Base-by-base conservation (phyloP, 2,797 vertebrate species). In the Coracias cyanogaster region DNA sequence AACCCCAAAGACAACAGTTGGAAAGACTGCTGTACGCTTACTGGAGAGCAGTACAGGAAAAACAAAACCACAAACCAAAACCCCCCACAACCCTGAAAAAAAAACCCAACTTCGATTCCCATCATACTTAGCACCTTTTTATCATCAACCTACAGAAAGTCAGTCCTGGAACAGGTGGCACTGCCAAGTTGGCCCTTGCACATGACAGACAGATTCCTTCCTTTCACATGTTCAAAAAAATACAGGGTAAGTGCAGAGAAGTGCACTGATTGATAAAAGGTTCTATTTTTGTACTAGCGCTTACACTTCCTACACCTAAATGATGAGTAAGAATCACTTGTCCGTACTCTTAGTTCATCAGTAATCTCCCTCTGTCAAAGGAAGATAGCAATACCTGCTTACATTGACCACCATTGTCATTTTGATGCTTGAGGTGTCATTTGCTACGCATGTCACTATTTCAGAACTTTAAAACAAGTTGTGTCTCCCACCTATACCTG, bases 211-310 rank as follows among this genome's bases (percentile, higher is more conserved):
- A 54, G 6, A 33, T 48, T 74, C 25, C 37, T 61, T 74, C 58
- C 28, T 86, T 70, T 55, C 3, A 1, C 2, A 1, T 7, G 7
- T 22, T 46, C 29, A 67, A 46, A 67, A 84, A 76, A 57, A 11
- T 13, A 35, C 0, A 0, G 61, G 10, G 58, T n/a, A 61, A 79
- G 35, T 4, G 1, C 10, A 4, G 12, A 91, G 15, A 55, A 12
- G 15, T 90, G 58, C 26, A 54, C 10, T 10, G 26, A 31, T 0
- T 37, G 43, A 72, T 26, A 41, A 49, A n/a, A 74, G 28, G 20
- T 28, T 37, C 0, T 11, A 18, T 28, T 41, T 80, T 67, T 12
- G 7, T 37, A 15, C 37, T 33, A 25, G 18, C 19, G 9, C 37
- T 78, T 61, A 41, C 0, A 0, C 16, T 73, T 88, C 43, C 51